Evolutionary conservation across 2,888 invertebrate species (phyloP).

Genomic region (Agonopterix subpropinquella): DNA sequence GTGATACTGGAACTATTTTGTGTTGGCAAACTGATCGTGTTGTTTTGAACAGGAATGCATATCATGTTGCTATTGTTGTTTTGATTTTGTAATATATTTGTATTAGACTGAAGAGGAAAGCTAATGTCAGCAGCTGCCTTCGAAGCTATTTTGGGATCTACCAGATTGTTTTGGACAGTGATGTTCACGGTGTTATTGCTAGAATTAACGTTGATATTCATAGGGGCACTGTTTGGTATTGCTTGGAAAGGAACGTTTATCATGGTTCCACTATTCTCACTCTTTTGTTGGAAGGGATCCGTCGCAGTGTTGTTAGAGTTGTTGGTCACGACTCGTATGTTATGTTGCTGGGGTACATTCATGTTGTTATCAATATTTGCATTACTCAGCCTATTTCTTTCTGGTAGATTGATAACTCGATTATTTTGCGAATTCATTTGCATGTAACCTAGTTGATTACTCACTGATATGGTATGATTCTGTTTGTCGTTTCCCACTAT

Average conservation of each 20-base stretch:
- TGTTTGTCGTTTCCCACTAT: slow-evolving; percentile 55
- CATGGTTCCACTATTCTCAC: slow-evolving; percentile 58
- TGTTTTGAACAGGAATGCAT: slow-evolving; percentile 63
- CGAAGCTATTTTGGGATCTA: slow-evolving; percentile 67
- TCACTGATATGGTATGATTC: slow-evolving; percentile 59
- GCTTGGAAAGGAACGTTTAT: slow-evolving; percentile 71
- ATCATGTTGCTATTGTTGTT: slow-evolving; percentile 55
- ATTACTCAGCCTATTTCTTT: slow-evolving; percentile 55
- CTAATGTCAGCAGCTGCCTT: slow-evolving; percentile 58
- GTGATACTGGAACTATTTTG: slow-evolving; percentile 75
- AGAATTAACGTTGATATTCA: slow-evolving; percentile 70
- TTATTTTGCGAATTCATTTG: slow-evolving; percentile 65
- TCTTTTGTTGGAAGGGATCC: slow-evolving; percentile 64
- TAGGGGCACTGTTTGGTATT: slow-evolving; percentile 68
- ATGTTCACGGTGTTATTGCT: slow-evolving; percentile 70
- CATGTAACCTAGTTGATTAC: slow-evolving; percentile 64
- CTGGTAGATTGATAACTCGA: slow-evolving; percentile 65
- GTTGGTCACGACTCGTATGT: slow-evolving; percentile 65
- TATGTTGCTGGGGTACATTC: slow-evolving; percentile 60
- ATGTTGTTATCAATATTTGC: slow-evolving; percentile 52
- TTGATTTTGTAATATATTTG: slow-evolving; percentile 52
- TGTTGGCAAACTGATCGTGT: slow-evolving; percentile 64
- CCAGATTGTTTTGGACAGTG: slow-evolving; percentile 67
- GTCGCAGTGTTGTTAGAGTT: slow-evolving; percentile 47
- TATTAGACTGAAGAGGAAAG: slow-evolving; percentile 56